Base-by-base conservation (phyloP, 2,113 vertebrate genomes). In the Mesembrinibis cayennensis region DNA sequence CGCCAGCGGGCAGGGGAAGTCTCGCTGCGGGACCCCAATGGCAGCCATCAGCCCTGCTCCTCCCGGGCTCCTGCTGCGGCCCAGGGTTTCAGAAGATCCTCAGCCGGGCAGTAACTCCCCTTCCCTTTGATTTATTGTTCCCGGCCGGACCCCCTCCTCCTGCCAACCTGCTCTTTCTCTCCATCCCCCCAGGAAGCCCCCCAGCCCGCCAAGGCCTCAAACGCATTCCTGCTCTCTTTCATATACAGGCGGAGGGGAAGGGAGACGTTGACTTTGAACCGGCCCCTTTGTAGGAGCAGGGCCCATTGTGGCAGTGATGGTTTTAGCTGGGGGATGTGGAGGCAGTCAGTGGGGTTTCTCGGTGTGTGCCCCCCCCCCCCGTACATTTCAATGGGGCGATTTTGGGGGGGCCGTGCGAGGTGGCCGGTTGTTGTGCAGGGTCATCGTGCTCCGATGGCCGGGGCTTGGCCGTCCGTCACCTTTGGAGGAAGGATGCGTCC, bases 231-330 rank as follows among this genome's bases (percentile, higher is more conserved):
- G 49, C 44, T 91, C 56, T 72, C 91, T 97, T 96, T 95, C 93
- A 94, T 96, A 97, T 97, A 97, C 95, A 97, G 95, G 36, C 86
- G 0, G 63, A 94, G 86, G 82, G 80, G 95, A 96, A 94, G 87
- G 86, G 89, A 96, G 95, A 94, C 96, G 92, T 92, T 97, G 97
- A 97, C 97, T 97, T 97, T 97, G 97, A 97, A 97, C 97, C 18
- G 88, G 71, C 53, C 76, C 87, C 97, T 96, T 97, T 97, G 96
- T 96, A 95, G 93, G 78, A 66, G 42, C n/a, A 0, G 20, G 42
- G 63, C 85, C 92, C 82, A 92, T 97, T 96, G 96, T 97, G 59
- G 79, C 85, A 3, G 38, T 69, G 88, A 91, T 96, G 85, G 59
- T 81, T 97, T 96, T 96, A 90, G 86, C 92, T 94, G 92, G 86